Base-by-base conservation (phyloP, 2,888 invertebrate genomes). In the Alloscopus bannaensis region DNA sequence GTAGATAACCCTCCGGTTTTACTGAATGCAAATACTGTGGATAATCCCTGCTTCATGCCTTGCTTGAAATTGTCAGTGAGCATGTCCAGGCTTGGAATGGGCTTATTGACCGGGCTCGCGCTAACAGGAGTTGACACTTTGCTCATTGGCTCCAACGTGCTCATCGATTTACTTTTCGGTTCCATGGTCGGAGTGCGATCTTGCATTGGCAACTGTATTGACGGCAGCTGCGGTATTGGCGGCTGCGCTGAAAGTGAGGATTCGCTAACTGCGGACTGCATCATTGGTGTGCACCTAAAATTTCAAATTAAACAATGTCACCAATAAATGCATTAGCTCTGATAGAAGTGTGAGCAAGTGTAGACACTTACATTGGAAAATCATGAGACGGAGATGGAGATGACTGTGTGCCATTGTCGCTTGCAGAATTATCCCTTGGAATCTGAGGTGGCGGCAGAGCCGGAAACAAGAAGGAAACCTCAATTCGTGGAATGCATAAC, bases 1-100 rank as follows among this genome's bases (percentile, higher is more conserved):
- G 86, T 86, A 0, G 86, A 85, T 8, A 84, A 47, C 13, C 84
- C 86, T n/a, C 83, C 85, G 2, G 79, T 81, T 69, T 86, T 86
- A 52, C 84, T 86, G 60, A 84, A 84, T 11, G 84, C 81, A 29
- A 86, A 84, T 3, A 81, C 83, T 22, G 76, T 85, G 11, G 84
- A 81, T 2, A 83, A 42, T 1, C 83, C 84, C 65, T 83, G 83
- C 36, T 85, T 85, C 36, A 84, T 76, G 18, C 82, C 83, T 24
- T 84, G 81, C 40, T 69, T 73, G n/a, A 84, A 70, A 45, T 79
- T 79, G 11, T 83, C 75, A n/a, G 82, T 81, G 16, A 82, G 60
- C 29, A 81, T 65, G 55, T 85, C 85, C 71, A 81, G 52, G 8
- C 80, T 65, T 47, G 81, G 57, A 6, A 70, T 71, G 3, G 81